Conservation (phyloP, 2,888 invertebrate genomes). For the Agrotis clavis region DNA sequence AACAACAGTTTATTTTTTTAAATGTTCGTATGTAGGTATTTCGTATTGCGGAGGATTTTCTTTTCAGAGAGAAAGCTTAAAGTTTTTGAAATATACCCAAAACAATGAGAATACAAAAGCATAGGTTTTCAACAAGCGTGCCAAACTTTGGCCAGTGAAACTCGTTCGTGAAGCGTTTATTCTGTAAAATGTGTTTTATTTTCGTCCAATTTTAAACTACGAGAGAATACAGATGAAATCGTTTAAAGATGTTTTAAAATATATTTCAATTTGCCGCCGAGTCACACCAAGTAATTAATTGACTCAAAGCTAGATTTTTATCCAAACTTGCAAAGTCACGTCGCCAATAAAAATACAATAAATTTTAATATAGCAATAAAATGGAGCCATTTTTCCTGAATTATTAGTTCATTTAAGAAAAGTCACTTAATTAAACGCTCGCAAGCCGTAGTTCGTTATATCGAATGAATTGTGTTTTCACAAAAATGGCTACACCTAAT, state of each 20-base stretch:
- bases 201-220: background rate
- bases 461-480: conserved; percentile 63
- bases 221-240: background rate
- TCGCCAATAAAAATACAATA: conserved; percentile 25
- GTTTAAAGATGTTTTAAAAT: background rate
- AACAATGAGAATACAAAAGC: conserved; percentile 29
- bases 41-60: background rate
- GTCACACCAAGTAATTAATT: background rate
- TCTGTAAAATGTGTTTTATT: background rate
- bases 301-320: background rate
- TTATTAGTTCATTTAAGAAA: conserved; percentile 51
- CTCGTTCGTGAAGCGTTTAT: background rate
- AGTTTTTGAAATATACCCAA: conserved; percentile 22
- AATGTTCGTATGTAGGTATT: background rate
- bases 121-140: conserved; percentile 15
- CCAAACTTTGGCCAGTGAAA: conserved; percentile 11
- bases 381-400: conserved; percentile 35
- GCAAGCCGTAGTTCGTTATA: conserved; percentile 55
- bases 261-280: background rate
- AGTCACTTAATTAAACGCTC: conserved; percentile 51
- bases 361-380: conserved; percentile 40
- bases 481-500: conserved; percentile 69
- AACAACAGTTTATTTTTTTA: background rate
- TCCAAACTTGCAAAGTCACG: conserved; percentile 26
- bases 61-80: background rate